Percentiles rank a stretch among this genome's conserved stretches.
phyloP scores from a whole-genome alignment of 2,797 vertebrate species.

The Philypnodon macrostomus region DNA sequence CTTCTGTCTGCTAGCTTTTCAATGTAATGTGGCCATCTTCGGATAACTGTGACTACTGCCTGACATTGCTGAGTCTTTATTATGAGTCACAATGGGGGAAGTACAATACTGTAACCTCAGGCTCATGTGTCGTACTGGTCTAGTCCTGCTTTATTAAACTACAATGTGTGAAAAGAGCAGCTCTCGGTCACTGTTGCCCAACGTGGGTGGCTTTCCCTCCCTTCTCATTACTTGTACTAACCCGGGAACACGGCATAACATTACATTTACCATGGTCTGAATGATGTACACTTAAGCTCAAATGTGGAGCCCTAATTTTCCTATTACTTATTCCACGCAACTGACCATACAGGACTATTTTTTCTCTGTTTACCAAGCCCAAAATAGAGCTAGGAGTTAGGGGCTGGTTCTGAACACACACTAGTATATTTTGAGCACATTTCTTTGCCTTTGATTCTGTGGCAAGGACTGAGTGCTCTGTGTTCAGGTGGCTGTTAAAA shows the following conservation, averaged over 20 bases:
- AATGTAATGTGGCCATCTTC: too few relatives aligned
- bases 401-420: conserved; percentile 20
- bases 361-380: conserved; percentile 33
- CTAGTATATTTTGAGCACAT: conserved; percentile 42
- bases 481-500: conserved; percentile 43
- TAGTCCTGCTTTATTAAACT: conserved; percentile 46
- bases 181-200: conserved; percentile 34
- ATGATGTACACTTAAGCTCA: conserved; percentile 29
- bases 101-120: conserved; percentile 50
- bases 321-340: conserved; percentile 28
- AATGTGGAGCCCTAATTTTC: conserved; percentile 47
- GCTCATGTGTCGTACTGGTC: conserved; percentile 46
- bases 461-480: conserved; percentile 32
- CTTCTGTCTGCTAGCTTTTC: too few relatives aligned
- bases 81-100: conserved; percentile 30
- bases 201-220: conserved; percentile 48
- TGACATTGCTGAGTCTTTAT: conserved; percentile 9
- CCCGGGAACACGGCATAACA: conserved; percentile 42
- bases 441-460: conserved; percentile 20
- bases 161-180: conserved; percentile 40
- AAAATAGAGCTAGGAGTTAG: conserved; percentile 47
- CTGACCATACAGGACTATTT: conserved; percentile 29
- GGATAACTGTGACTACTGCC: conserved; percentile 8
- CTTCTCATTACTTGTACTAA: conserved; percentile 21
- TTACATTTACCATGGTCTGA: conserved; percentile 36